phyloP scores from a whole-genome alignment of 2,888 invertebrate species.

The Zhuqinia jingwanae region DNA sequence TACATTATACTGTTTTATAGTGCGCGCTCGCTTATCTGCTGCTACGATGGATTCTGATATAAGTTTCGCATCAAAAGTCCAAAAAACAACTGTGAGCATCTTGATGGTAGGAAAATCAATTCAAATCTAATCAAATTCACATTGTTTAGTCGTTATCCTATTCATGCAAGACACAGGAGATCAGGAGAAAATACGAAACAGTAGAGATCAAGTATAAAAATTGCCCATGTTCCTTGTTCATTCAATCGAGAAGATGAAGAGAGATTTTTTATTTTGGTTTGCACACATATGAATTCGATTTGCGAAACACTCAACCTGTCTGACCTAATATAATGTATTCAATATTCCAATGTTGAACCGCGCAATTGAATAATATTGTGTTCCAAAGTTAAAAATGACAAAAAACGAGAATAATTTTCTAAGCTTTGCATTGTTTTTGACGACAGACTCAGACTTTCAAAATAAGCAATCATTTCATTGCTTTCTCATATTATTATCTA shows the following conservation, averaged over 20 bases:
- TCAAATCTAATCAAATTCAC: conserved; percentile 61
- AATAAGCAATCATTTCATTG: no score
- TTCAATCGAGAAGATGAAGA: conserved; percentile 39
- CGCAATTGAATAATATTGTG: no score
- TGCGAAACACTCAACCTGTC: background rate
- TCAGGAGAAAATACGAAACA: background rate
- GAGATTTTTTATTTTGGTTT: conserved; percentile 17
- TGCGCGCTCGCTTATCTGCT: background rate
- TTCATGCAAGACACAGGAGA: background rate
- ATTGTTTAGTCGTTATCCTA: conserved; percentile 30
- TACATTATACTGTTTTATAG: background rate
- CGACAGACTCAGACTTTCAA: no score
- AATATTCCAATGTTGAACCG: no score
- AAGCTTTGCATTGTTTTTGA: no score
- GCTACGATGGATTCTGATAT: background rate
- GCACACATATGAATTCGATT: conserved; percentile 26
- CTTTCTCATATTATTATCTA: no score
- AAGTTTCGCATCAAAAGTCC: background rate
- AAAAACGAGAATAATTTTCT: no score
- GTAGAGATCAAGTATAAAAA: no score
- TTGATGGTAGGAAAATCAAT: conserved; percentile 51
- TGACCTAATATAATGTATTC: background rate
- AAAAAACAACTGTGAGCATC: background rate
- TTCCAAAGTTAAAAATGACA: no score
- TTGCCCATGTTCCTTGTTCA: conserved; percentile 31